Evolutionary conservation across 2,888 invertebrate genomes (phyloP).

Genomic region (Rhingia campestris): DNA sequence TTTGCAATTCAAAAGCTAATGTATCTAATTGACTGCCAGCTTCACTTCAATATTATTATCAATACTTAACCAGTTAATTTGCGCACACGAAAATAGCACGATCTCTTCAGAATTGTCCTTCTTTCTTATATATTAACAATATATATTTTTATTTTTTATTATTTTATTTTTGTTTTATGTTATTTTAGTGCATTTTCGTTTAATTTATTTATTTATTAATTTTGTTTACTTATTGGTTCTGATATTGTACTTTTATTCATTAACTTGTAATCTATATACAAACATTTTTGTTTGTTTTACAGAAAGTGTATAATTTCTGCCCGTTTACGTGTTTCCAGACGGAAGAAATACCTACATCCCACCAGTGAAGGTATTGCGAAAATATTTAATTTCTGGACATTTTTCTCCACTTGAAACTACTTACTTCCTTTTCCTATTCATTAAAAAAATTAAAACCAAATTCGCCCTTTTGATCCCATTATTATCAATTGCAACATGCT

Average conservation of each 20-base stretch:
- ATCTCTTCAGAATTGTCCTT: conserved; percentile 9
- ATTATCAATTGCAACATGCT: conserved; percentile 69
- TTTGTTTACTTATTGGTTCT: conserved; percentile 34
- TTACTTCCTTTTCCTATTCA: conserved; percentile 70
- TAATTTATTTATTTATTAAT: conserved; percentile 18
- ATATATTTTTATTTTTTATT: conserved; percentile 12
- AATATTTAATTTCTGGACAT: conserved; percentile 72
- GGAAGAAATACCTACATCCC: conserved; percentile 76
- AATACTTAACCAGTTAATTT: neutral
- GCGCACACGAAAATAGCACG: conserved; percentile 24
- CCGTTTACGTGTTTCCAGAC: conserved; percentile 76
- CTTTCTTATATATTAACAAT: neutral
- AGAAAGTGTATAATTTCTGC: conserved; percentile 77
- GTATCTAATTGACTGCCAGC: neutral
- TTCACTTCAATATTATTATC: neutral
- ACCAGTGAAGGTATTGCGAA: conserved; percentile 77
- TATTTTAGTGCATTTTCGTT: neutral
- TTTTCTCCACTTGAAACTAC: conserved; percentile 74
- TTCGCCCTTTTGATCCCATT: conserved; percentile 67
- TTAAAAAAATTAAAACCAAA: conserved; percentile 51
- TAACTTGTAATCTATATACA: conserved; percentile 71
- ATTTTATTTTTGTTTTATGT: neutral
- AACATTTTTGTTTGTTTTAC: conserved; percentile 79
- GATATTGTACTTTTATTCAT: conserved; percentile 58
- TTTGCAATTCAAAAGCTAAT: no score